Conservation (phyloP, 2,113 vertebrate species). For the Sorex araneus region DNA sequence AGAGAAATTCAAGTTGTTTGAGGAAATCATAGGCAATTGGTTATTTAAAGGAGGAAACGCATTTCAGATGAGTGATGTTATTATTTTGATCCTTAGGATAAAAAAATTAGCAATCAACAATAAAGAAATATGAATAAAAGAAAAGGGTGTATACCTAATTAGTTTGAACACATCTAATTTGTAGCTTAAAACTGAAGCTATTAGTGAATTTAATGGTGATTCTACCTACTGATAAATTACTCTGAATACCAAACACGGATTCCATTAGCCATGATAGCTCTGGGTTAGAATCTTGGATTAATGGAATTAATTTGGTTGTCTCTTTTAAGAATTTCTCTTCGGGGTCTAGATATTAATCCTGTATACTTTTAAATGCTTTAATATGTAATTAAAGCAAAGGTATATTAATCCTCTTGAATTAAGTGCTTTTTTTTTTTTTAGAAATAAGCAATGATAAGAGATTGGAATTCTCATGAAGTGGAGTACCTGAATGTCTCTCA, state of each 20-base stretch:
- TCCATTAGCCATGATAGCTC: slow-evolving; percentile 29
- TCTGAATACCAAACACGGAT: slow-evolving; percentile 63
- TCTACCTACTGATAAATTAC: slow-evolving; percentile 47
- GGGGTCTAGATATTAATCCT: slow-evolving; percentile 56
- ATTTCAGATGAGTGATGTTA: slow-evolving; percentile 27
- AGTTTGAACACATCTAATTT: slow-evolving; percentile 60
- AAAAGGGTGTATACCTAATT: slow-evolving; percentile 40
- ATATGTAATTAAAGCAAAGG: slow-evolving; percentile 56
- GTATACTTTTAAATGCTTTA: slow-evolving; percentile 47
- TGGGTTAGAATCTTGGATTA: slow-evolving; percentile 44
- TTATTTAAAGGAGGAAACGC: slow-evolving; percentile 49
- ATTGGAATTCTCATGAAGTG: background rate
- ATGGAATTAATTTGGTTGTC: slow-evolving; percentile 52
- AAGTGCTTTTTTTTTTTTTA: background rate
- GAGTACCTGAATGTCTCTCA: too few species aligned
- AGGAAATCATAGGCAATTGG: background rate
- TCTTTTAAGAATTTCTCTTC: slow-evolving; percentile 37
- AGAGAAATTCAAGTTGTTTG: slow-evolving; percentile 9
- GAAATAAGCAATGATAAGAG: slow-evolving; percentile 10
- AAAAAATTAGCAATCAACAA: slow-evolving; percentile 63
- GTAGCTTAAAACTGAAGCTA: slow-evolving; percentile 72
- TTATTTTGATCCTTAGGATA: slow-evolving; percentile 61
- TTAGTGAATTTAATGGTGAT: slow-evolving; percentile 59
- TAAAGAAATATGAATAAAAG: slow-evolving; percentile 66
- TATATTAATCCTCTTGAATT: background rate